These are phyloP conservation scores for Timandra comae DNA, from an alignment of 2,888 invertebrate species.

Conservation along the genomic window DNA sequence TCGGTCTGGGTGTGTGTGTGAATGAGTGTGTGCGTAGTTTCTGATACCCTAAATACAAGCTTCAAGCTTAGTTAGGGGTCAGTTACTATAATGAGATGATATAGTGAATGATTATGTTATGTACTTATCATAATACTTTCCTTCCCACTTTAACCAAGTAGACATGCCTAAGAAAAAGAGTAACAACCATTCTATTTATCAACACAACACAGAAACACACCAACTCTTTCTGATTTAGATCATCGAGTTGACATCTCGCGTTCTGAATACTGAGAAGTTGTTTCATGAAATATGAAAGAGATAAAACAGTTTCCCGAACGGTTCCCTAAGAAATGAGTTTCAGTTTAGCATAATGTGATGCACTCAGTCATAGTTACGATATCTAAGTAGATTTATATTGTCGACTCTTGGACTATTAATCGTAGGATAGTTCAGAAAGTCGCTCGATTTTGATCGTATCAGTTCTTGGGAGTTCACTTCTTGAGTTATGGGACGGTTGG, in stretches of 20 bases:
- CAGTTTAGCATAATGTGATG: slow-evolving; percentile 58
- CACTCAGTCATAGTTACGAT: slow-evolving; percentile 59
- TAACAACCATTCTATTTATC: no score
- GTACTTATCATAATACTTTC: no score
- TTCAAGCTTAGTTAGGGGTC: no score
- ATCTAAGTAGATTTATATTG: slow-evolving; percentile 56
- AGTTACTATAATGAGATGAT: no score
- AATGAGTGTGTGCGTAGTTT: no score
- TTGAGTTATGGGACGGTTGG: slow-evolving; percentile 7
- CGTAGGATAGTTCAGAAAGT: slow-evolving; percentile 35
- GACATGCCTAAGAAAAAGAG: no score
- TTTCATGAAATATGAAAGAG: slow-evolving; percentile 52
- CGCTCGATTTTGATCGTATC: slow-evolving; percentile 24
- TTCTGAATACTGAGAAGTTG: slow-evolving; percentile 31
- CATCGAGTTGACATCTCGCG: slow-evolving; percentile 21
- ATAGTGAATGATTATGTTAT: no score
- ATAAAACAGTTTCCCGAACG: slow-evolving; percentile 52
- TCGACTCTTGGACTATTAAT: slow-evolving; percentile 42
- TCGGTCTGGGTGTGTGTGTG: no score
- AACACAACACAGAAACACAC: slow-evolving; percentile 2
- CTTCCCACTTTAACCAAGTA: no score
- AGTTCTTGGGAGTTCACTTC: slow-evolving; percentile 25
- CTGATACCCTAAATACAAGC: no score
- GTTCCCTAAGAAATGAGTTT: slow-evolving; percentile 54
- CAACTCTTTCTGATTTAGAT: slow-evolving; percentile 23